Conservation (phyloP, 2,888 invertebrate species). For the Serripes groenlandicus region DNA sequence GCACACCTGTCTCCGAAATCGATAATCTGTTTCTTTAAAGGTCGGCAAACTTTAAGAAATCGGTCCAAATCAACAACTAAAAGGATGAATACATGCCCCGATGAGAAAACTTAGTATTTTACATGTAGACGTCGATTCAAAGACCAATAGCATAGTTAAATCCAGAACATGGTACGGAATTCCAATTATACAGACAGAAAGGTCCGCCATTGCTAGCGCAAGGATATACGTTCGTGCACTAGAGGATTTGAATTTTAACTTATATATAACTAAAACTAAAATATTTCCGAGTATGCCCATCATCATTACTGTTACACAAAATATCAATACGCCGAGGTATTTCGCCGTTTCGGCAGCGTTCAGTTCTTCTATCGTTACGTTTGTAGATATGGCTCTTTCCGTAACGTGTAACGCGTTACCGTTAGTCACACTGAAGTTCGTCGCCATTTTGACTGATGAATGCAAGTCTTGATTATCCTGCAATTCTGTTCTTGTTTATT, state of each 20-base stretch:
- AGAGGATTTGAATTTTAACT: conserved; percentile 55
- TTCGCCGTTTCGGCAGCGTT: conserved; percentile 21
- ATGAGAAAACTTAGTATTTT: conserved; percentile 58
- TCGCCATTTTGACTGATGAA: too few species aligned
- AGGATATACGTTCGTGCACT: conserved; percentile 63
- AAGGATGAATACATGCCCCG: conserved; percentile 57
- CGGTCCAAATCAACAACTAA: conserved; percentile 65
- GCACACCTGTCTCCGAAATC: conserved; percentile 68
- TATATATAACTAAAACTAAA: conserved; percentile 57
- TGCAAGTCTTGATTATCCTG: too few species aligned
- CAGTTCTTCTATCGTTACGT: conserved; percentile 26
- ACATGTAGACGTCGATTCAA: conserved; percentile 35
- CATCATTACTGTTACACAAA: conserved; percentile 44
- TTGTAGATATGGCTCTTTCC: too few species aligned
- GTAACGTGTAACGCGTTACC: too few species aligned
- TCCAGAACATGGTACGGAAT: conserved; percentile 67
- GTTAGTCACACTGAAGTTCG: too few species aligned
- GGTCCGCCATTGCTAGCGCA: conserved; percentile 57
- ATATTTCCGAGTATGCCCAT: conserved; percentile 58
- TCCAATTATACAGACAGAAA: conserved; percentile 59
- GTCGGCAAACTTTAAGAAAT: conserved; percentile 75
- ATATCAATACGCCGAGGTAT: conserved; percentile 32
- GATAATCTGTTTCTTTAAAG: too few species aligned
- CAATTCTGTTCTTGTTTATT: too few species aligned
- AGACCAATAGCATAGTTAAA: too few species aligned